Evolutionary conservation across 2,888 invertebrate species (phyloP), one percentile per base, ranked within the genome.

Genomic region (Lepidocyrtinus sp.): DNA sequence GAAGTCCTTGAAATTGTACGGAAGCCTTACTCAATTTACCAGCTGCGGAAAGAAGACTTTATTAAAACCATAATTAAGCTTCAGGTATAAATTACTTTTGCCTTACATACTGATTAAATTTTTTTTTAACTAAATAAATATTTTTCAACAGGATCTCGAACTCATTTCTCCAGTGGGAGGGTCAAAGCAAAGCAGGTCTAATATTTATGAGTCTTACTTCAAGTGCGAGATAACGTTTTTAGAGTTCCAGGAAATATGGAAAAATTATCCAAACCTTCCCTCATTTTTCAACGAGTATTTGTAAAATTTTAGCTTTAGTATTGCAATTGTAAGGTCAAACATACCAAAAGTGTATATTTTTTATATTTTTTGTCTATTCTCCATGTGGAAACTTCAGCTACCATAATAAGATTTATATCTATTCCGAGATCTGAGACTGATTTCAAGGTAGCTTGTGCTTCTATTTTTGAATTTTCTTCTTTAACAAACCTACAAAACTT

Each of bases 221-320:
- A 83, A 83, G 75, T 75, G 80, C 36, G 83, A 83, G 75, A 62
- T 83, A 12, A 65, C 79, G 0, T 73, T 26, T 46, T 21, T 50
- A 0, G 82, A 83, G 59, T 83, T 82, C 25, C 72, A 80, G 55
- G 79, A 79, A 12, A 76, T 83, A 25, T 83, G 83, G 82, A 71
- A 73, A 24, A 74, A 67, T 12, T 82, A 80, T 75, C 82, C 81
- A 0, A 67, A 80, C 17, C 61, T 83, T 12, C 83, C 83, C 9
- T 76, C 81, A 22, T 76, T 71, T 27, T 81, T 79, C 27, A 72
- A 74, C 22, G 83, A 83, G 27, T 67, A 73, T 55, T 24, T 83
- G 24, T 83, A 69, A 75, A 45, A 36, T 7, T 36, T 36, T 12
- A 36, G 36, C 12, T 36, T 36, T 12, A 36, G 12, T 36, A 36